Conservation (phyloP, 2,888 invertebrate species). For the Nemotelus pantherinus region DNA sequence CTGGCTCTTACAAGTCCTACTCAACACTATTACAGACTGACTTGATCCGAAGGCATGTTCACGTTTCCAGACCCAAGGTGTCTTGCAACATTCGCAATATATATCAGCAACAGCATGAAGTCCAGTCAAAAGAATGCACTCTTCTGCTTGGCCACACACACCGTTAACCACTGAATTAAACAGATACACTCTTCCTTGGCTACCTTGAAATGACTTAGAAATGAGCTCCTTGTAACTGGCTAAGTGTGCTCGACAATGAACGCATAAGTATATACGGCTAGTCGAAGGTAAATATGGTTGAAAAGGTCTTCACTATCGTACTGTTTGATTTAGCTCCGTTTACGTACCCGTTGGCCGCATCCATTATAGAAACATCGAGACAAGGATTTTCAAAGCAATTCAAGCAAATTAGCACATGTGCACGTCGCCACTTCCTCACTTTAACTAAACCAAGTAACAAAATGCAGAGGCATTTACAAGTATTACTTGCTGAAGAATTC, state of each 20-base stretch:
- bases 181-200: conserved; percentile 99
- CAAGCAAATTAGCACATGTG: too few relatives aligned
- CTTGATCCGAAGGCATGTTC: conserved; percentile 99
- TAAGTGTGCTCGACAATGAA: conserved; percentile 99
- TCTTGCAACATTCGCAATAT: conserved; percentile 99
- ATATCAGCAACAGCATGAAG: conserved; percentile 99
- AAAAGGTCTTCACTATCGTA: conserved; percentile 92
- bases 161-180: conserved; percentile 99
- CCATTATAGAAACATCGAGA: conserved; percentile 46
- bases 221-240: conserved; percentile 99
- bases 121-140: conserved; percentile 94
- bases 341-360: conserved; percentile 51
- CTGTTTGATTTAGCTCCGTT: conserved; percentile 47
- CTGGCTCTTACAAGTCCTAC: too few relatives aligned
- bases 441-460: too few relatives aligned
- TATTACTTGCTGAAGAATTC: too few relatives aligned
- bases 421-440: too few relatives aligned
- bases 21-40: too few relatives aligned
- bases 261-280: conserved; percentile 99
- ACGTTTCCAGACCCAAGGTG: conserved; percentile 99
- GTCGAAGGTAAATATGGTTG: conserved; percentile 99
- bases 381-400: too few relatives aligned
- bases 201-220: conserved; percentile 99
- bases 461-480: too few relatives aligned
- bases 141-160: conserved; percentile 98